Base-by-base conservation (phyloP, 2,113 vertebrate genomes). In the Rhabdornis inornatus region DNA sequence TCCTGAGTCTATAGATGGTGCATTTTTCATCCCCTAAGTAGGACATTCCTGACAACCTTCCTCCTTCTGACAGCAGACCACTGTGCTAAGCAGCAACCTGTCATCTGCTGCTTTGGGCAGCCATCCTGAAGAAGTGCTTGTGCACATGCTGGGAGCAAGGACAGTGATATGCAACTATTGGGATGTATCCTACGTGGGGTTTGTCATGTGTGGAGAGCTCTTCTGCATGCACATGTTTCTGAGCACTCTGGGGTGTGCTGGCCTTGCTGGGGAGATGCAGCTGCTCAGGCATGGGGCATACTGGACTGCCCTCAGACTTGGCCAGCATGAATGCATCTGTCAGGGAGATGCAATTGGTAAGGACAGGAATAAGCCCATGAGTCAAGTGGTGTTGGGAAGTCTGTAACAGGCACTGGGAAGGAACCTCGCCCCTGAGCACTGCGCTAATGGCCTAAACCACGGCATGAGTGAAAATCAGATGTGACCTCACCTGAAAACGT, bases 181-280 rank as follows among this genome's bases (percentile, higher is more conserved):
- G 42, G 50, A 42, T 3, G 1, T 25, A 7, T 40, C 55, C 45
- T 27, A 0, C 23, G 1, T 1, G 11, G 42, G 18, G 3, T 68
- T 49, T 60, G 45, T 19, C 5, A 2, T 1, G 6, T 22, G 21
- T 7, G 25, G 35, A 45, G 45, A 47, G 15, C 40, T 24, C 33
- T 44, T 55, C 22, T 6, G 21, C 0, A 0, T 0, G 0, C 31
- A 11, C 7, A 3, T 1, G 0, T 16, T 66, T 50, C 35, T 87
- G 52, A 45, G 35, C 61, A 31, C 18, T 27, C 30, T 27, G 20
- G 33, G 22, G 3, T 7, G 6, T 10, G 40, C 57, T 64, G 57
- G 35, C 40, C 28, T 71, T 60, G 49, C 53, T 52, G 45, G 37
- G 35, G 39, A 39, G 59, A 21, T 56, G n/a, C 71, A 66, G 40